A percentile compares a stretch with the other conserved stretches of the same genome.
Evolutionary conservation across 2,113 vertebrate genomes (phyloP).

Genomic region (Cyprinodon brontotheroides): DNA sequence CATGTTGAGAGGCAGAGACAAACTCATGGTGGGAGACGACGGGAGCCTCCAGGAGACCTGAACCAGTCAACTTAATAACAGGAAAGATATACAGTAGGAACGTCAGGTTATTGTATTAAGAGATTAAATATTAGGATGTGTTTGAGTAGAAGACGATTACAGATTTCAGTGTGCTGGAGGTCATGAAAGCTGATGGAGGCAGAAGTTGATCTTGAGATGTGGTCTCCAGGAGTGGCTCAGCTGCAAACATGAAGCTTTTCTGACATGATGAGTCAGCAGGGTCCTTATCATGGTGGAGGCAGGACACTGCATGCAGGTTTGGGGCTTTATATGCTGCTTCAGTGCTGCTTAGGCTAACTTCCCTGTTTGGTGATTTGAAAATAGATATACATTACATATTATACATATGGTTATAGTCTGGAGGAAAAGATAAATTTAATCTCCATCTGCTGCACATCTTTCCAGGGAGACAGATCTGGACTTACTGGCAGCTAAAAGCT

Average conservation of each 20-base stretch:
- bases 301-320: too few relatives aligned
- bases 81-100: background rate
- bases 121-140: background rate
- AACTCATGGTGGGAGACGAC: slow-evolving; percentile 1
- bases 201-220: slow-evolving; percentile 68
- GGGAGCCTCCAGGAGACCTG: slow-evolving; percentile 13
- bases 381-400: too few relatives aligned
- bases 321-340: too few relatives aligned
- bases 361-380: too few relatives aligned
- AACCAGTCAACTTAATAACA: slow-evolving; percentile 24
- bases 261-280: too few relatives aligned
- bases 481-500: slow-evolving; percentile 51
- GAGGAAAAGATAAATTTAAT: too few relatives aligned
- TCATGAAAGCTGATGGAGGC: slow-evolving; percentile 79
- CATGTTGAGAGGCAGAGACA: background rate
- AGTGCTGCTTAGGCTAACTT: too few relatives aligned
- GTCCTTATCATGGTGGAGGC: too few relatives aligned
- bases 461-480: slow-evolving; percentile 2
- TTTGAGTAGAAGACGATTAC: slow-evolving; percentile 40
- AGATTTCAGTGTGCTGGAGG: background rate
- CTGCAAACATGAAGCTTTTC: too few relatives aligned
- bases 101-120: background rate
- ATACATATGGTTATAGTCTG: too few relatives aligned
- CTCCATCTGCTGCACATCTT: slow-evolving; percentile 10
- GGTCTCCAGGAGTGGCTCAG: too few relatives aligned